These are phyloP conservation scores for Anguilla obscura DNA, from an alignment of 2,797 vertebrate genomes.

Conservation along the genomic window DNA sequence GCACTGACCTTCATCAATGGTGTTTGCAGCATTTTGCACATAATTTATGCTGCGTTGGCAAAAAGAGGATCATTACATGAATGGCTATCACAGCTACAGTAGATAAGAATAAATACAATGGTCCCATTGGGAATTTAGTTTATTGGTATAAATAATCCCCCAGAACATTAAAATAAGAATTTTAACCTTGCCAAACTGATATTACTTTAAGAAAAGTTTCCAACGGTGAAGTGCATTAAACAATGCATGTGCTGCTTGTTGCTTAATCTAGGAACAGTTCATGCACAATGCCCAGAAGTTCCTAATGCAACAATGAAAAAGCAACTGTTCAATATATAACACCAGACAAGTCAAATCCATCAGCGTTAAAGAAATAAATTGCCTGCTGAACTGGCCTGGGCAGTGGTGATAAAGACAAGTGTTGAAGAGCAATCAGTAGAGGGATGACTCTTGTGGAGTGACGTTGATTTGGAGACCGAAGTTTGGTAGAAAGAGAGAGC, in stretches of 20 bases:
- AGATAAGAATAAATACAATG: background rate
- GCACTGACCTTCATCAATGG: constrained; percentile 4
- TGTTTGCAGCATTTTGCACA: background rate
- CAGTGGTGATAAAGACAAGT: background rate
- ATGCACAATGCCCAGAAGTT: no score
- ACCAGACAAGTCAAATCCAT: background rate
- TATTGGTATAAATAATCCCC: background rate
- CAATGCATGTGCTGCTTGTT: background rate
- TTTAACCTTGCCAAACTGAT: background rate
- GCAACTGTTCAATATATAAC: background rate
- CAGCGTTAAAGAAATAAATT: background rate
- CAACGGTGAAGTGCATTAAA: background rate
- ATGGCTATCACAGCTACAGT: background rate
- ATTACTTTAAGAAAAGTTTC: background rate
- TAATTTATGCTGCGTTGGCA: constrained; percentile 4
- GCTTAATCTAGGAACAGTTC: background rate
- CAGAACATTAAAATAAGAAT: background rate
- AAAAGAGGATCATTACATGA: background rate
- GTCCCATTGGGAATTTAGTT: background rate
- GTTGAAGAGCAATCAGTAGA: background rate
- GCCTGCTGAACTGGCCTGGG: background rate
- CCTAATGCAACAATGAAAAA: background rate
- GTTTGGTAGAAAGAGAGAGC: background rate
- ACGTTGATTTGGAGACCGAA: background rate
- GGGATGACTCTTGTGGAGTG: background rate